These are phyloP conservation scores for Phoxinus phoxinus DNA, from an alignment of 2,113 vertebrate species.

Conservation along the genomic window DNA sequence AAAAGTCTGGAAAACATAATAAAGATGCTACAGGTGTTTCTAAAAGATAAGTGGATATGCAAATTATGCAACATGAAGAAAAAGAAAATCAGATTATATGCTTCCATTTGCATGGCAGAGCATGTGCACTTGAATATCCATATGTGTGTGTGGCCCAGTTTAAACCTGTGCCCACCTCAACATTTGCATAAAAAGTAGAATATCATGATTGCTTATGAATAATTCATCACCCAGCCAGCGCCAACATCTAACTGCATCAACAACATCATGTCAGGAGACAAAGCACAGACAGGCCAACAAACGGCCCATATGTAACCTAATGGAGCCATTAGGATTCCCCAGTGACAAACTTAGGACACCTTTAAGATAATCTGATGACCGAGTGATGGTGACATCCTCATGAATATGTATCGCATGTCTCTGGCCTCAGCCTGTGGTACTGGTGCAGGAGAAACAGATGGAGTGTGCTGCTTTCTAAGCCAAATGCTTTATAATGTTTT, in stretches of 20 bases:
- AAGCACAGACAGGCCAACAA: conserved; percentile 11
- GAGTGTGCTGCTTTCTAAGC: not conserved
- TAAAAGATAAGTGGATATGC: not conserved
- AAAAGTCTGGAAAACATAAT: not conserved
- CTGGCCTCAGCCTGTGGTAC: conserved; percentile 12
- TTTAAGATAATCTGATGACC: conserved; percentile 18
- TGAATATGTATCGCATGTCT: conserved; percentile 25
- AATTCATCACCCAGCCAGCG: conserved; percentile 64
- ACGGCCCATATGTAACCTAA: conserved; percentile 9
- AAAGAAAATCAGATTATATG: not conserved
- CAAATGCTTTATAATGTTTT: conserved; percentile 10
- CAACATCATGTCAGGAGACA: conserved; percentile 31
- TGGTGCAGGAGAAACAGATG: not conserved
- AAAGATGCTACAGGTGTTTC: conserved; percentile 20
- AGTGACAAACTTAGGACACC: not conserved
- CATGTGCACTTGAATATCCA: conserved; percentile 61
- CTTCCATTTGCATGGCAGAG: not conserved
- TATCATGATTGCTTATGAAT: conserved; percentile 69
- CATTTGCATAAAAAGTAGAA: conserved; percentile 62
- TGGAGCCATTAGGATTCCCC: conserved; percentile 30
- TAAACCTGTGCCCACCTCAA: conserved; percentile 43
- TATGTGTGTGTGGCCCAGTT: conserved; percentile 45
- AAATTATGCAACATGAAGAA: not conserved
- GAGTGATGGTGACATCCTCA: conserved; percentile 1
- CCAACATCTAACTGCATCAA: conserved; percentile 57